Conservation (phyloP, 2,797 vertebrate species). For the Ispidina lecontei region DNA sequence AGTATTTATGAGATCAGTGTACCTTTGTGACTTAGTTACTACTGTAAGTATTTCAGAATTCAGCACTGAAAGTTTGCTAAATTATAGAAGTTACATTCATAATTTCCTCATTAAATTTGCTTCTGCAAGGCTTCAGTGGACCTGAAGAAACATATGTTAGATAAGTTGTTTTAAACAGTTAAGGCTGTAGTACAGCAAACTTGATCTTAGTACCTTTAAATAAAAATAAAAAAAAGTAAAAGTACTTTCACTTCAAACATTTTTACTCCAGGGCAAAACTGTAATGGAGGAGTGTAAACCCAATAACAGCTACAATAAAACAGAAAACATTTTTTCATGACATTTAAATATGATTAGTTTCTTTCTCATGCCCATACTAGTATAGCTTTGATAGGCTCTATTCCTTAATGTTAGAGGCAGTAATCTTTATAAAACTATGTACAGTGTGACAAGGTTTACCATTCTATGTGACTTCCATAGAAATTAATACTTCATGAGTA, state of each 20-base stretch:
- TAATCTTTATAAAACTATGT: slow-evolving; percentile 36
- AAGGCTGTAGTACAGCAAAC: background rate
- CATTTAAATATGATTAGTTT: slow-evolving; percentile 64
- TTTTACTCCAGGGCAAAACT: slow-evolving; percentile 55
- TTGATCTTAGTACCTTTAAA: background rate
- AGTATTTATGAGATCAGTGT: background rate
- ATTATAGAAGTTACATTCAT: background rate
- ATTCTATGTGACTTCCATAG: background rate
- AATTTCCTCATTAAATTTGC: background rate
- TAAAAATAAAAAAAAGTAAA: slow-evolving; percentile 18
- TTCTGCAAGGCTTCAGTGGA: background rate
- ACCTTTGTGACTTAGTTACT: background rate
- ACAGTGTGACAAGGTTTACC: background rate
- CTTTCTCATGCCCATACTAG: slow-evolving; percentile 53
- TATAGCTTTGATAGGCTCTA: background rate
- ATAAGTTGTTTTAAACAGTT: slow-evolving; percentile 12
- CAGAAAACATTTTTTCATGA: slow-evolving; percentile 63
- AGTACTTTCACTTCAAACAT: slow-evolving; percentile 53
- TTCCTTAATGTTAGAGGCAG: slow-evolving; percentile 30
- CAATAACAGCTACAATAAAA: slow-evolving; percentile 58
- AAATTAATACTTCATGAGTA: background rate
- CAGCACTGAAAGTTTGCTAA: background rate
- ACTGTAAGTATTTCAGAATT: background rate
- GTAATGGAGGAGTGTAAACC: slow-evolving; percentile 42
- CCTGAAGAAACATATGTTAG: background rate